phyloP scores from a whole-genome alignment of 2,888 invertebrate genomes.

The Drosophila meridiana region DNA sequence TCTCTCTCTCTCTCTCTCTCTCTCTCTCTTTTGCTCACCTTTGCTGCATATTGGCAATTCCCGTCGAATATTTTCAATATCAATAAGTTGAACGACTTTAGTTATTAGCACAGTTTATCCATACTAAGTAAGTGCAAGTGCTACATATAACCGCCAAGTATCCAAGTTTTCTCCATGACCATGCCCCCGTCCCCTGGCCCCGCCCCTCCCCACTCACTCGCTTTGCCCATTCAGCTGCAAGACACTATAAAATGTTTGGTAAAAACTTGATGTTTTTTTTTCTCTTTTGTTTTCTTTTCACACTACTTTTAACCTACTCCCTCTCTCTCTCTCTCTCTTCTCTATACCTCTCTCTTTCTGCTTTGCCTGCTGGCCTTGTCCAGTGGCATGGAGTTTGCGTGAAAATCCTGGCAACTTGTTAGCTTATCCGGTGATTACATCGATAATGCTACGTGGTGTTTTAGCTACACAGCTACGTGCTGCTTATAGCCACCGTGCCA shows the following conservation, averaged over 20 bases:
- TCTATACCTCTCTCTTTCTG: background rate
- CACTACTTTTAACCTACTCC: conserved; percentile 37
- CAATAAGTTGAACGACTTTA: conserved; percentile 71
- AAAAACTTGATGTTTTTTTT: conserved; percentile 28
- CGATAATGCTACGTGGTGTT: conserved; percentile 84
- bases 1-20: too few species aligned
- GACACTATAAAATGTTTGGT: conserved; percentile 60
- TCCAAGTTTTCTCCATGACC: conserved; percentile 3
- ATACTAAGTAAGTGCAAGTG: conserved; percentile 64
- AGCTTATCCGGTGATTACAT: conserved; percentile 85
- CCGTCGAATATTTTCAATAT: conserved; percentile 69
- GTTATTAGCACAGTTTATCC: conserved; percentile 77
- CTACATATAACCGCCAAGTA: conserved; percentile 1
- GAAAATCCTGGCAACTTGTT: conserved; percentile 85
- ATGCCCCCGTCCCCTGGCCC: background rate
- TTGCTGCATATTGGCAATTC: conserved; percentile 34
- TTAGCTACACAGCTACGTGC: conserved; percentile 76
- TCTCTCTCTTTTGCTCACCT: background rate
- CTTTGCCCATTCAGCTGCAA: conserved; percentile 24
- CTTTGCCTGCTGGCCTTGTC: background rate
- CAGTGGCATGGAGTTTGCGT: conserved; percentile 65
- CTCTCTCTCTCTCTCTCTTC: background rate
- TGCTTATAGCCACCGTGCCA: conserved; percentile 49
- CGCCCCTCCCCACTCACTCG: background rate
- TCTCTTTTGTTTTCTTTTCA: conserved; percentile 44